These are phyloP conservation scores for Brachionus paranguensis DNA, from an alignment of 1,140 invertebrate genomes.

Conservation along the genomic window DNA sequence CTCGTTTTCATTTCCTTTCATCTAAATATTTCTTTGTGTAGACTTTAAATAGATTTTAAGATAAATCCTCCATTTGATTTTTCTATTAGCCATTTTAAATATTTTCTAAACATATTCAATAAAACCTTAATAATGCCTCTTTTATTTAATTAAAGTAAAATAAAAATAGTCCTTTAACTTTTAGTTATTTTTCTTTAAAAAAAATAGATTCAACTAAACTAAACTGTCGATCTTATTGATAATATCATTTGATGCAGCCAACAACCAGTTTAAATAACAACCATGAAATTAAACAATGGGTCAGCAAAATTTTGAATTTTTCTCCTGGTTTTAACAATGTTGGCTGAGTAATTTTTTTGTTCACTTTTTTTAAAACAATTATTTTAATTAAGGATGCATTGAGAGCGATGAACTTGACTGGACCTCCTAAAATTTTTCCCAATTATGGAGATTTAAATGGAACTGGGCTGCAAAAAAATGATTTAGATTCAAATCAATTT, in stretches of 20 bases:
- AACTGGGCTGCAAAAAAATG: constrained; percentile 19
- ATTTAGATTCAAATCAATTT: constrained; percentile 38
- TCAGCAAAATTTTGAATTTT: not conserved
- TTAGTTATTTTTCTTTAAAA: not conserved
- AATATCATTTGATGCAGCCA: not conserved
- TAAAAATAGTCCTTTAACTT: no score
- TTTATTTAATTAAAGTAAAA: not conserved
- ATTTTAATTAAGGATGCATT: not conserved
- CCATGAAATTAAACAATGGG: constrained; percentile 1
- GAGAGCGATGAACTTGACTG: constrained; percentile 7
- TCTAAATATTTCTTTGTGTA: not conserved
- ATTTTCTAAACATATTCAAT: not conserved
- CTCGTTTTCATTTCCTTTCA: not conserved
- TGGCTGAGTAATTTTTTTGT: not conserved
- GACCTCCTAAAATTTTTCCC: constrained; percentile 37
- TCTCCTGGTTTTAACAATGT: not conserved
- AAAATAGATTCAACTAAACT: no score
- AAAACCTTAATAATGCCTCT: not conserved
- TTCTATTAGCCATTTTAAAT: not conserved
- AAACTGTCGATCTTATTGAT: no score
- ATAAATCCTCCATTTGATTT: not conserved
- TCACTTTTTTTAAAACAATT: not conserved
- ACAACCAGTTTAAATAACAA: not conserved
- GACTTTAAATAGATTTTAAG: not conserved
- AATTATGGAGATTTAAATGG: constrained; percentile 39